Evolutionary conservation across 1,140 invertebrate species (phyloP).

Genomic region (Gryon sp.): DNA sequence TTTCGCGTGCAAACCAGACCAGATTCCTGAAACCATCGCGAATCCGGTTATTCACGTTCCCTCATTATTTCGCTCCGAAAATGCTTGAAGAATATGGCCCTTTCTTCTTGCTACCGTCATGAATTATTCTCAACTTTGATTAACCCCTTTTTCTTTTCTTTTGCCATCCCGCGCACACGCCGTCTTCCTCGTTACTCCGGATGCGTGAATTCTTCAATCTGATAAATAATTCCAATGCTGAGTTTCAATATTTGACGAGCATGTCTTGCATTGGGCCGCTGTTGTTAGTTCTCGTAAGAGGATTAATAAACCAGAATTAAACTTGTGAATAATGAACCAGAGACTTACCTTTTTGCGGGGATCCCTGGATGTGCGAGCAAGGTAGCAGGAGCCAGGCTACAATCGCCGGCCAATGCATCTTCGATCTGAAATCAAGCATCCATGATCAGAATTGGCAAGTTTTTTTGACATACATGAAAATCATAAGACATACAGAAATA

Average conservation of each 20-base stretch:
- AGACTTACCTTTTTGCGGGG: constrained; percentile 68
- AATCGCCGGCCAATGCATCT: constrained; percentile 75
- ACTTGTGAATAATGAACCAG: constrained; percentile 7
- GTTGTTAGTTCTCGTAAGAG: constrained; percentile 19
- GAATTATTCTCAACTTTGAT: constrained; percentile 19
- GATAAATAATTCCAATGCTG: constrained; percentile 9
- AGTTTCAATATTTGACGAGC: constrained; percentile 27
- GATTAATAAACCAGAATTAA: constrained; percentile 43
- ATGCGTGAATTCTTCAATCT: constrained; percentile 1
- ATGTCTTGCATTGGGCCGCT: constrained; percentile 5
- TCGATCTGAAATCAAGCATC: constrained; percentile 69
- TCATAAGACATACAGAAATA: too few species aligned
- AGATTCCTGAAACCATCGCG: constrained; percentile 54
- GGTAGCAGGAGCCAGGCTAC: constrained; percentile 71
- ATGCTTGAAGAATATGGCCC: constrained; percentile 18
- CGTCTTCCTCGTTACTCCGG: too few species aligned
- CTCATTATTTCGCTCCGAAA: constrained; percentile 46
- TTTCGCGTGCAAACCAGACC: constrained; percentile 53
- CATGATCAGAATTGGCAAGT: too few species aligned
- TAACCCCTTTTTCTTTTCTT: constrained; percentile 17
- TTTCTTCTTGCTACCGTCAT: not conserved
- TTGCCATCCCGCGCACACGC: too few species aligned
- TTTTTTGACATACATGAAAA: too few species aligned
- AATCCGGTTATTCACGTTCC: constrained; percentile 40
- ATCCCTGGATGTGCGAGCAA: constrained; percentile 69